A percentile compares a stretch with the other conserved stretches of the same genome.
phyloP scores from a whole-genome alignment of 1,140 invertebrate genomes.

The Lamellibrachia luymesi region DNA sequence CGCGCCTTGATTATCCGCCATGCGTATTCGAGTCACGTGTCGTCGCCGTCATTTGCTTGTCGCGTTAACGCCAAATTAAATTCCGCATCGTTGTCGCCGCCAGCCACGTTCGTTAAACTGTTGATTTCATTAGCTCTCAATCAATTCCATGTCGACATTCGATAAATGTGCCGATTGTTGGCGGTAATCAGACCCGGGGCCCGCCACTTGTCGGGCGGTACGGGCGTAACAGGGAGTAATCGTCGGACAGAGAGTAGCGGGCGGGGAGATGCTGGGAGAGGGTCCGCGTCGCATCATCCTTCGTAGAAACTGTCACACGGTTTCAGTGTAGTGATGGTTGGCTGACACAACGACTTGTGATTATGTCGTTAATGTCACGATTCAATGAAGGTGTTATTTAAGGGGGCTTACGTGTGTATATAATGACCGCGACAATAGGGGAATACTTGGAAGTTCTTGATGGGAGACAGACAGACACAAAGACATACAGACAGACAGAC shows the following conservation, averaged over 20 bases:
- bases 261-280: neutral
- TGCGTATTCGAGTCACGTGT: neutral
- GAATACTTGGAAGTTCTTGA: neutral
- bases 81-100: neutral
- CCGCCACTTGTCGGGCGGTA: neutral
- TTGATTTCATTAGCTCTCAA: neutral
- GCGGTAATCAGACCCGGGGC: neutral
- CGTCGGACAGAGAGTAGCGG: neutral
- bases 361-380: neutral
- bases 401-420: neutral
- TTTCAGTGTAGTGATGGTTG: neutral
- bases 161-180: neutral
- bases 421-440: neutral
- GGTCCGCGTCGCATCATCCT: neutral
- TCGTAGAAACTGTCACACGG: neutral
- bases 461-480: neutral
- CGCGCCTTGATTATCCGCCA: neutral
- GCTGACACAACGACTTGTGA: neutral
- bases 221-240: neutral
- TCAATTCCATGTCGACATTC: neutral
- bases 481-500: neutral
- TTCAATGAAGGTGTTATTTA: neutral
- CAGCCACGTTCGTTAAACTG: neutral
- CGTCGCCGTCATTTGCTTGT: neutral
- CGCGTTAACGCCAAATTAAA: neutral